Evolutionary conservation across 2,797 vertebrate genomes (phyloP).

Genomic region (Alectoris magna): DNA sequence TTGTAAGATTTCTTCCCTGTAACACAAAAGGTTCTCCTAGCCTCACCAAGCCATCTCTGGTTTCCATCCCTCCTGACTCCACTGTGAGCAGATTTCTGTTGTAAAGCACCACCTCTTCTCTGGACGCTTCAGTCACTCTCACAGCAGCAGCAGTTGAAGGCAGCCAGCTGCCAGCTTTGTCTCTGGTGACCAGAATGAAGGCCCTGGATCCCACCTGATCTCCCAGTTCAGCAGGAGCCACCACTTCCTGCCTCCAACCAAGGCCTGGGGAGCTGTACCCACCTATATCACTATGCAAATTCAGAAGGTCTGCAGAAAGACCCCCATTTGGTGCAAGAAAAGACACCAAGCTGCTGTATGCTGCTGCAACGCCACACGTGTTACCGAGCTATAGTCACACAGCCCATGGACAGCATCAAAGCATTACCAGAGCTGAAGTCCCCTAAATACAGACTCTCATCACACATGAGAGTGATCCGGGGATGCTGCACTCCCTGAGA

Average conservation of each 20-base stretch:
- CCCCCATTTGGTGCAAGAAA: neutral
- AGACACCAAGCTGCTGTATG: neutral
- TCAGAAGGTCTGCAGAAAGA: neutral
- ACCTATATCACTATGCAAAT: neutral
- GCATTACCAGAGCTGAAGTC: neutral
- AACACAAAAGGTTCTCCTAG: neutral
- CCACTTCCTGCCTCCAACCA: neutral
- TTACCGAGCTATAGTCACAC: neutral
- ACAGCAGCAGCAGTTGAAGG: neutral
- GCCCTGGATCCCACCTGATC: neutral
- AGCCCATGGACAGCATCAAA: neutral
- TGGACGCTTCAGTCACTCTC: neutral
- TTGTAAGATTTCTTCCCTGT: neutral
- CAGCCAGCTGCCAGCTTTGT: neutral
- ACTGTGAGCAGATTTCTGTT: too few species aligned
- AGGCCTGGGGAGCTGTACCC: neutral
- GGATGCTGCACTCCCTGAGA: neutral
- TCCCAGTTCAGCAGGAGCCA: neutral
- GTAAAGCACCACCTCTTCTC: neutral
- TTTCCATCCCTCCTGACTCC: neutral
- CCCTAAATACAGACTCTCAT: neutral
- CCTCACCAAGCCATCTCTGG: neutral
- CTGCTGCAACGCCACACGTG: neutral
- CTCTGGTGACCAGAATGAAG: neutral
- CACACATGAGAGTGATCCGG: neutral